A percentile compares a stretch with the other conserved stretches of the same genome.
These are phyloP conservation scores for Leucophenga montana DNA, from an alignment of 2,888 invertebrate species.

Conservation along the genomic window DNA sequence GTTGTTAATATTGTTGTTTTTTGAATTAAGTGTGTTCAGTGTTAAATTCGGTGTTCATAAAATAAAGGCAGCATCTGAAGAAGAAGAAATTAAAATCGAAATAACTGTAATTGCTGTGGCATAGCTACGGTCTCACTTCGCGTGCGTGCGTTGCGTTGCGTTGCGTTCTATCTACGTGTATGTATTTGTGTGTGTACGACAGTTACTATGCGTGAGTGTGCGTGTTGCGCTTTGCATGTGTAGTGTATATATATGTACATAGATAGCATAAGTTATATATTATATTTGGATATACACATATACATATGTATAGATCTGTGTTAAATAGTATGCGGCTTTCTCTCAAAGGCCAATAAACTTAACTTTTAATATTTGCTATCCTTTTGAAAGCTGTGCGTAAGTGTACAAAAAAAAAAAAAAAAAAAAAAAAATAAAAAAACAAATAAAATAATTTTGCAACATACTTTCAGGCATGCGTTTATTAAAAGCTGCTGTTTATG, in stretches of 20 bases:
- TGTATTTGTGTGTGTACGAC: not conserved
- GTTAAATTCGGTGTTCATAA: too few species aligned
- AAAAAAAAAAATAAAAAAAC: not conserved
- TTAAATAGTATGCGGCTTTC: not conserved
- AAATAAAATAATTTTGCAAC: not conserved
- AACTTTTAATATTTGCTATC: not conserved
- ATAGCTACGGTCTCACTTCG: too few species aligned
- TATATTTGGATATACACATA: not conserved
- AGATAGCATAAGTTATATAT: not conserved
- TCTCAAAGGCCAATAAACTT: constrained; percentile 16
- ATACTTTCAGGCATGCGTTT: not conserved
- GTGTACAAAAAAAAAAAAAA: not conserved
- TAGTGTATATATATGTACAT: not conserved
- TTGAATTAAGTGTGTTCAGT: too few species aligned
- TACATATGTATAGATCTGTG: not conserved
- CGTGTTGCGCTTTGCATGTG: too few species aligned
- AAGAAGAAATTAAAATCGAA: constrained; percentile 37
- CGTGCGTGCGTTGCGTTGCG: too few species aligned
- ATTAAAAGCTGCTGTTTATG: constrained; percentile 16
- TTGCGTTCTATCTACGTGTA: constrained; percentile 25
- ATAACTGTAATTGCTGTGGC: too few species aligned
- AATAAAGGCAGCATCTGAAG: constrained; percentile 29
- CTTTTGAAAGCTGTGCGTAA: too few species aligned
- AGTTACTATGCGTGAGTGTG: not conserved
- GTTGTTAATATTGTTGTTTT: too few species aligned